Evolutionary conservation across 2,797 vertebrate species (phyloP), one percentile per base, ranked within the genome.

Genomic region (Bufotes viridis): DNA sequence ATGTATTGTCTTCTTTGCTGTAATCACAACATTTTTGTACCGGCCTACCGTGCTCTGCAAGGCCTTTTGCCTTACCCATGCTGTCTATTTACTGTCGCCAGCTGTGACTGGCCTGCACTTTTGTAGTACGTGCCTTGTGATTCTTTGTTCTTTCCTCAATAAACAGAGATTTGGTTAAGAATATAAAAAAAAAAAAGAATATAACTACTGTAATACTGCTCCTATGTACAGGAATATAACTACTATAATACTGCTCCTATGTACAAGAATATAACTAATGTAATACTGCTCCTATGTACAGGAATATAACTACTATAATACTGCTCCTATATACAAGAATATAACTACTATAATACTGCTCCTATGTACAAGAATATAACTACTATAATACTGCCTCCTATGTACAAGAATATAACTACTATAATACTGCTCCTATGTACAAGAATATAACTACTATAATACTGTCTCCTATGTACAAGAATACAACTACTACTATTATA

Each of bases 401-500:
- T 72, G 20, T 72, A 72, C 17, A 72, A 42, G 69, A 72, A 42
- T 72, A 72, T 72, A 72, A 17, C 69, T 72, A 72, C 69, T 72
- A 42, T 69, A 69, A 69, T 69, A 14, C 67, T 69, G 13, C 24
- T 15, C 24, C 67, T 69, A 29, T 69, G 24, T 72, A 72, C 29
- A 72, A 10, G 69, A 72, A 72, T 72, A 42, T 72, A 72, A 72
- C 69, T 72, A 20, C 69, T 72, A 72, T 34, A 72, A 72, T 72
- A 42, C 69, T 72, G 69, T 26, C 29, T 61, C 69, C 69, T 72
- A 72, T 72, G 20, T 72, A 72, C 69, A 72, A 42, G 69, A 72
- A 42, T 72, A 72, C 42, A 72, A 72, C 29, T 72, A 72, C 69
- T 72, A 72, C 69, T 72, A 72, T 72, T 42, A 72, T 72, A 72